Percentiles rank a stretch among this genome's conserved stretches.
phyloP scores from a whole-genome alignment of 2,113 vertebrate genomes.

The Aphyosemion australe region DNA sequence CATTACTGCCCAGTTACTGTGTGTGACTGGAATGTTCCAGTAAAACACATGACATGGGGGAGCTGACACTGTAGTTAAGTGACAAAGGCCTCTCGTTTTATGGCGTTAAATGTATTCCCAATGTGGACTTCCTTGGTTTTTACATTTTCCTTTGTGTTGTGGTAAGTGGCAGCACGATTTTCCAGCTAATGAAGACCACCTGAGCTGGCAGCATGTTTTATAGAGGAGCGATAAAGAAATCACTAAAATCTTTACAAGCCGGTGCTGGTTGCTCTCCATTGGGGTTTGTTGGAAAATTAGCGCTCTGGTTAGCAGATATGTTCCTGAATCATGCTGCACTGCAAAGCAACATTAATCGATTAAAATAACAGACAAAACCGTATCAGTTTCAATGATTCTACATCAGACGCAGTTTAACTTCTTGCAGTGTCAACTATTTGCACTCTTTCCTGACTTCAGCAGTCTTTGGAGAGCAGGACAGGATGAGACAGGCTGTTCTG shows the following conservation, averaged over 20 bases:
- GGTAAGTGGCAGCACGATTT: slow-evolving; percentile 53
- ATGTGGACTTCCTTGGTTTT: slow-evolving; percentile 51
- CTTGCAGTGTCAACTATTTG: neutral
- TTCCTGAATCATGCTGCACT: slow-evolving; percentile 11
- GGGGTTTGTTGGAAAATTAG: slow-evolving; percentile 47
- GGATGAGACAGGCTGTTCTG: slow-evolving; percentile 62
- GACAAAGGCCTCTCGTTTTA: slow-evolving; percentile 27
- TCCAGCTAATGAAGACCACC: slow-evolving; percentile 77
- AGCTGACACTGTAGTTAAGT: slow-evolving; percentile 19
- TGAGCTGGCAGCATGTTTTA: slow-evolving; percentile 73
- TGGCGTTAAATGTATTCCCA: slow-evolving; percentile 58
- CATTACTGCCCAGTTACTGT: slow-evolving; percentile 59
- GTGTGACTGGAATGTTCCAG: slow-evolving; percentile 60
- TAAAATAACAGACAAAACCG: slow-evolving; percentile 9
- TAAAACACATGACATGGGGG: slow-evolving; percentile 40
- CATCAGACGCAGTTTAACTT: slow-evolving; percentile 1
- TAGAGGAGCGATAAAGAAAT: slow-evolving; percentile 61
- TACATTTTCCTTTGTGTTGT: slow-evolving; percentile 57
- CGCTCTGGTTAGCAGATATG: slow-evolving; percentile 35
- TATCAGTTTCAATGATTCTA: slow-evolving; percentile 10
- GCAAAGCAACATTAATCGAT: slow-evolving; percentile 25
- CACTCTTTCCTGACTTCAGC: slow-evolving; percentile 23
- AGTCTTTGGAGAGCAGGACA: slow-evolving; percentile 38
- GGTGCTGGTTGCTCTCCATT: slow-evolving; percentile 53
- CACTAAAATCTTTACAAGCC: slow-evolving; percentile 74